Evolutionary conservation across 2,888 invertebrate species (phyloP).

Genomic region (Deroplatys truncata): DNA sequence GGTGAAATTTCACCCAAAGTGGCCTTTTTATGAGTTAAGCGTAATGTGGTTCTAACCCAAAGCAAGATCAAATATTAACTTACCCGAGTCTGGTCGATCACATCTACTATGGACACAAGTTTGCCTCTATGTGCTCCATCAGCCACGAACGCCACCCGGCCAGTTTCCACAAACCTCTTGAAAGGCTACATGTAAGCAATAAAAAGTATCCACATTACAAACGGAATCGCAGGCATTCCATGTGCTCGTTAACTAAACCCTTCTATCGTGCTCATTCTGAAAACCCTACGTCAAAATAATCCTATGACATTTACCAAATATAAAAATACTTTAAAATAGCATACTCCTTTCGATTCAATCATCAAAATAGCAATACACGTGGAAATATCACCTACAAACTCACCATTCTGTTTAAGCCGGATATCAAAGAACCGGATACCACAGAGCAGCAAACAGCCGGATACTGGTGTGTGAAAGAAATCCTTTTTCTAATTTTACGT

Average conservation of each 20-base stretch:
- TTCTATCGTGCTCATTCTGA: no score
- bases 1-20: neutral
- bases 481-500: no score
- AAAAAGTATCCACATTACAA: neutral
- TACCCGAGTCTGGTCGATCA: slow-evolving; percentile 94
- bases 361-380: neutral
- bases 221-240: neutral
- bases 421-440: neutral
- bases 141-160: slow-evolving; percentile 93
- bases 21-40: neutral
- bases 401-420: neutral
- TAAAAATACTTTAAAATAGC: neutral
- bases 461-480: no score
- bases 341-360: neutral
- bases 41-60: neutral
- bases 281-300: neutral
- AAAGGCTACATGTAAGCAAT: slow-evolving; percentile 62
- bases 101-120: slow-evolving; percentile 89
- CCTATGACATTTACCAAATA: neutral
- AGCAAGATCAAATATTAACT: slow-evolving; percentile 37
- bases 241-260: no score
- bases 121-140: slow-evolving; percentile 89
- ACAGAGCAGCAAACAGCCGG: no score
- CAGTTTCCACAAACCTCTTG: slow-evolving; percentile 91
- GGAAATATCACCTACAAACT: neutral